These are phyloP conservation scores for Urophycis tenuis DNA, from an alignment of 2,797 vertebrate genomes.

Conservation along the genomic window DNA sequence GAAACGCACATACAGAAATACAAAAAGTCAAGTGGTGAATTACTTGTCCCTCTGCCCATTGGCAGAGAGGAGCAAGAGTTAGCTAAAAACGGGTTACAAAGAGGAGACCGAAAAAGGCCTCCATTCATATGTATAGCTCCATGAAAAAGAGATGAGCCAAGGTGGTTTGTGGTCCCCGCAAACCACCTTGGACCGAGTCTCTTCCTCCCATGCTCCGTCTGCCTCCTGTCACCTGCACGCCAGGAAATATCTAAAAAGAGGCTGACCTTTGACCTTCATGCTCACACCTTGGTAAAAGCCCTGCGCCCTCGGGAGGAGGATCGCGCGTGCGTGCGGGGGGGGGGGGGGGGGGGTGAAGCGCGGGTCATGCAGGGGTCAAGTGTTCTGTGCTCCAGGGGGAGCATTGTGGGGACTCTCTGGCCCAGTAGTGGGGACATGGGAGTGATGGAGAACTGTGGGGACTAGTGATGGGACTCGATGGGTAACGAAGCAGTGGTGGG, in stretches of 20 bases:
- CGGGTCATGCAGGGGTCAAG: no score
- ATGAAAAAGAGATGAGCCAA: not conserved
- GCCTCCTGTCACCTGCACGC: no score
- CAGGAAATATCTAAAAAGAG: no score
- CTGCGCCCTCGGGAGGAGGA: no score
- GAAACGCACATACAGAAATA: not conserved
- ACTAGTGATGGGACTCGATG: no score
- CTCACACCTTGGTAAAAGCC: no score
- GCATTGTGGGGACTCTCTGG: not conserved
- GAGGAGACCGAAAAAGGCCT: not conserved
- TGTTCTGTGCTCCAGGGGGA: not conserved
- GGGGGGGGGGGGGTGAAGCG: no score
- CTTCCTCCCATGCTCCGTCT: not conserved
- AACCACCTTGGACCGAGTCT: not conserved
- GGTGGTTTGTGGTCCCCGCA: not conserved
- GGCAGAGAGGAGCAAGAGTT: not conserved
- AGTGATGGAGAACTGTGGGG: no score
- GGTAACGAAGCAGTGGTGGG: no score
- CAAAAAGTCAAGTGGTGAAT: not conserved
- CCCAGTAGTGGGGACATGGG: not conserved
- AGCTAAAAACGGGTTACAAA: no score
- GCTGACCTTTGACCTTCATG: no score
- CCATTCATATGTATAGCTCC: not conserved
- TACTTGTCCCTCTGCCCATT: not conserved
- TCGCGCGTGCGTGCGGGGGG: no score